phyloP scores from a whole-genome alignment of 2,888 invertebrate genomes.

The Sarcophaga variegata region DNA sequence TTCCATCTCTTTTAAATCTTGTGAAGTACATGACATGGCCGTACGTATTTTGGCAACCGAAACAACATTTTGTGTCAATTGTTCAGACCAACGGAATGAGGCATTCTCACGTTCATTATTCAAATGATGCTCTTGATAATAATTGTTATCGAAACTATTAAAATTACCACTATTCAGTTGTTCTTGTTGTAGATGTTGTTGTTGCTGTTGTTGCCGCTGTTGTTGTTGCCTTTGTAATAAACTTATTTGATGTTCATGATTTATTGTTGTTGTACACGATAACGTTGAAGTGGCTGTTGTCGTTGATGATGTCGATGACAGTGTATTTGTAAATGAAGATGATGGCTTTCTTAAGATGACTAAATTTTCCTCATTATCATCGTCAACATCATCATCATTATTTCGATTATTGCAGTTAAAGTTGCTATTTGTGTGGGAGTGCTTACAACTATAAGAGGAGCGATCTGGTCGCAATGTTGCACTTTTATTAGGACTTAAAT shows the following conservation, averaged over 20 bases:
- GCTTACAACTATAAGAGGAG: slow-evolving; percentile 57
- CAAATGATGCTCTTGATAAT: slow-evolving; percentile 37
- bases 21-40: slow-evolving; percentile 76
- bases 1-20: slow-evolving; percentile 80
- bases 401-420: slow-evolving; percentile 62
- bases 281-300: slow-evolving; percentile 5
- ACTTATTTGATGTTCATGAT: slow-evolving; percentile 60
- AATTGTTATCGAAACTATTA: slow-evolving; percentile 51
- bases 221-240: slow-evolving; percentile 47
- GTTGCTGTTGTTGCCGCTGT: background rate
- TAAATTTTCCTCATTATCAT: slow-evolving; percentile 46
- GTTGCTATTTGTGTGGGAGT: slow-evolving; percentile 44
- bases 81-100: slow-evolving; percentile 76
- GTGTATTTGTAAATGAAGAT: slow-evolving; percentile 45
- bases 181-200: background rate
- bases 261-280: slow-evolving; percentile 53
- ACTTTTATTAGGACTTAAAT: slow-evolving; percentile 67
- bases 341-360: slow-evolving; percentile 62
- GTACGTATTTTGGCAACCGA: slow-evolving; percentile 77
- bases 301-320: slow-evolving; percentile 30
- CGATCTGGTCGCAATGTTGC: slow-evolving; percentile 72
- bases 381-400: slow-evolving; percentile 17
- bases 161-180: slow-evolving; percentile 41
- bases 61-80: slow-evolving; percentile 75
- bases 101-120: slow-evolving; percentile 57